Evolutionary conservation across 2,888 invertebrate species (phyloP).

Genomic region (Stenolophus ochropezus): DNA sequence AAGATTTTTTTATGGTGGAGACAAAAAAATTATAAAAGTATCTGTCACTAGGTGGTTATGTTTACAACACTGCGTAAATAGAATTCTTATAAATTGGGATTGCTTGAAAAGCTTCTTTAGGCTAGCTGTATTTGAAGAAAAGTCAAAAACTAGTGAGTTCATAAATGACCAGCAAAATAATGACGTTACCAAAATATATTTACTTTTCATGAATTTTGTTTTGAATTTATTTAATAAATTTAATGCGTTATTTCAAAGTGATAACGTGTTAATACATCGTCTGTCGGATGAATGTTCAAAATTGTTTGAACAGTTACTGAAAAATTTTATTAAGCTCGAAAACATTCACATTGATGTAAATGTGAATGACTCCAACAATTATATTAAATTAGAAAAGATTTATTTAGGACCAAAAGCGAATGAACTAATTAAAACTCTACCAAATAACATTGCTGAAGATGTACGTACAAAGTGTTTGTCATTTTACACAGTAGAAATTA

Average conservation of each 20-base stretch:
- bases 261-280: neutral
- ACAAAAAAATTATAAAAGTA: conserved; percentile 57
- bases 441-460: too few relatives aligned
- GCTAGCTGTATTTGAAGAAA: neutral
- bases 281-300: neutral
- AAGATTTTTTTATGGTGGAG: conserved; percentile 49
- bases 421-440: too few relatives aligned
- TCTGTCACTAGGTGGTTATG: conserved; percentile 43
- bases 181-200: neutral
- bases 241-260: neutral
- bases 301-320: neutral
- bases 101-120: neutral
- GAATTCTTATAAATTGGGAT: neutral
- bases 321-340: neutral
- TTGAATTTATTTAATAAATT: neutral
- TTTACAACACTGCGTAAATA: neutral
- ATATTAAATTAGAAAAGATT: too few relatives aligned
- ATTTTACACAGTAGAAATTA: too few relatives aligned
- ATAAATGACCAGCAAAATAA: neutral
- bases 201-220: neutral
- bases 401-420: too few relatives aligned
- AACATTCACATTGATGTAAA: neutral
- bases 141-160: neutral
- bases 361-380: too few relatives aligned
- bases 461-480: too few relatives aligned